Evolutionary conservation across 2,888 invertebrate species (phyloP), one percentile per base, ranked within the genome.

Genomic region (Ophioninae sp.): DNA sequence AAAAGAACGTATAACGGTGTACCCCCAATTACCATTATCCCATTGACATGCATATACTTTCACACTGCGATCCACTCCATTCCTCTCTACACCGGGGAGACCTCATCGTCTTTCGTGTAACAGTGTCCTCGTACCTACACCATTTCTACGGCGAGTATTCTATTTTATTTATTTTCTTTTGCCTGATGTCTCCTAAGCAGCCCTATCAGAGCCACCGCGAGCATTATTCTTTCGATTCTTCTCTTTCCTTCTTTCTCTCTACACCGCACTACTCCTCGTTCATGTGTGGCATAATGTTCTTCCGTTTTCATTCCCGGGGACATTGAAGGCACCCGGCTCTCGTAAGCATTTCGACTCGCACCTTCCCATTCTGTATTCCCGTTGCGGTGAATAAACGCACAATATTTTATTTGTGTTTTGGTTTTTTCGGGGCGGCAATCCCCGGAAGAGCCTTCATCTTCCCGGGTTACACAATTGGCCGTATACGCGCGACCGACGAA

Each of bases 371-470:
- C 70, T 67, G 70, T 73, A 73, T 84, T 78, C 50, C 84, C 77
- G 73, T 86, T 89, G 90, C 87, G 89, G 90, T 88, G 81, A 84
- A 74, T 81, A 80, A 77, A 81, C 84, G 67, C 79, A 76, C 79
- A 68, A 81, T 84, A 82, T 85, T 88, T 91, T 92, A 91, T 92
- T 92, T 92, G 92, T 92, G 90, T 92, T 92, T 92, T 92, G 91
- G 91, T 92, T 92, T 90, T 90, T 91, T 90, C 87, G 88, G 91
- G 92, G 92, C 89, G 92, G 88, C 85, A 88, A 30, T 30, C 30
- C 91, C 90, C 89, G 91, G 90, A 90, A 90, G 89, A 87, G 87
- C 82, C 79, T 77, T 81, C 65, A 69, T 79, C 82, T 84, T 80
- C 69, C 81, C 75, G 37, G 79, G 76, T 20, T 57, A 76, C 81